Conservation (phyloP, 2,888 invertebrate species). For the Caenorhabditis angaria region DNA sequence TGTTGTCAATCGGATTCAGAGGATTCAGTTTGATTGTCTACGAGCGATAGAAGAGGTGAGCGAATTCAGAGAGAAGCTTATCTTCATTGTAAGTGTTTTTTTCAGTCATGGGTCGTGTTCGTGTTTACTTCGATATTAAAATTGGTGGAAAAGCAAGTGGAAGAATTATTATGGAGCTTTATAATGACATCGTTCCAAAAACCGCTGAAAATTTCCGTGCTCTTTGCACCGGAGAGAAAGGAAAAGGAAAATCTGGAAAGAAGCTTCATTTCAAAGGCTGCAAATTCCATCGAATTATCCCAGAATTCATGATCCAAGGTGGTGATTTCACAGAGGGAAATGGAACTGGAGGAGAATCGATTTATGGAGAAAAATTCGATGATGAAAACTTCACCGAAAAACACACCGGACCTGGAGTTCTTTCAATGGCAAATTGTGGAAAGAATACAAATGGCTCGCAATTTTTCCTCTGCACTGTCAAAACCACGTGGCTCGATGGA, state of each 20-base stretch:
- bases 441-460: constrained; percentile 74
- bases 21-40: background rate
- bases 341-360: constrained; percentile 89
- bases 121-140: constrained; percentile 38
- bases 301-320: constrained; percentile 83
- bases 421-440: constrained; percentile 81
- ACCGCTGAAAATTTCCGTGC: constrained; percentile 84
- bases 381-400: constrained; percentile 92
- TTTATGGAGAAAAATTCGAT: constrained; percentile 90
- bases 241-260: constrained; percentile 77
- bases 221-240: constrained; percentile 80
- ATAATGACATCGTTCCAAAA: constrained; percentile 85
- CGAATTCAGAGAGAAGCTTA: too few species aligned
- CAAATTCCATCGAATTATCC: constrained; percentile 85
- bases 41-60: too few species aligned
- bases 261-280: constrained; percentile 80
- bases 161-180: constrained; percentile 82
- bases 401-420: constrained; percentile 74
- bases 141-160: constrained; percentile 75
- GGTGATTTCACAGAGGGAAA: constrained; percentile 90
- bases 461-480: constrained; percentile 89
- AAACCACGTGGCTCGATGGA: constrained; percentile 77
- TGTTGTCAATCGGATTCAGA: too few species aligned
- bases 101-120: constrained; percentile 34
- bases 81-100: too few species aligned